phyloP scores from a whole-genome alignment of 1,140 invertebrate genomes.

The Lethrus apterus region DNA sequence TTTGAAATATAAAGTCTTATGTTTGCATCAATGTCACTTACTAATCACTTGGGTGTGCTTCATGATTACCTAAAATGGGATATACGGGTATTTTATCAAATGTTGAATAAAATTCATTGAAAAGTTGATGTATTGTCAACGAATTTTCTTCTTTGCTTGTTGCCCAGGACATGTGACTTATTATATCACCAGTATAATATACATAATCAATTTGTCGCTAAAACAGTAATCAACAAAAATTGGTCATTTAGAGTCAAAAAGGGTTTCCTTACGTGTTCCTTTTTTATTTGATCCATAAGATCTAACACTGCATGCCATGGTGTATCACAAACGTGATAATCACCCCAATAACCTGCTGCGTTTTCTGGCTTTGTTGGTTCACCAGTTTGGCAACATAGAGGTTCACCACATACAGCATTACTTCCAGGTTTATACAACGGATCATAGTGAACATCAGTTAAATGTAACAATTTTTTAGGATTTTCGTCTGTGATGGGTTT shows the following conservation, averaged over 20 bases:
- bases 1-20: background rate
- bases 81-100: constrained; percentile 61
- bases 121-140: constrained; percentile 50
- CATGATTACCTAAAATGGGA: constrained; percentile 80
- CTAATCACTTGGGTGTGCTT: constrained; percentile 78
- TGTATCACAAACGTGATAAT: constrained; percentile 66
- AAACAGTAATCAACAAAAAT: constrained; percentile 10
- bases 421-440: constrained; percentile 59
- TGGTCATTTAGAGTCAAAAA: no score
- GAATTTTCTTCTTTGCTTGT: constrained; percentile 61
- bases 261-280: constrained; percentile 12
- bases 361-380: constrained; percentile 28
- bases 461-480: constrained; percentile 56
- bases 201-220: constrained; percentile 60
- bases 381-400: constrained; percentile 66
- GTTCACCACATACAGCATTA: constrained; percentile 63
- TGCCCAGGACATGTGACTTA: constrained; percentile 78
- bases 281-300: constrained; percentile 12
- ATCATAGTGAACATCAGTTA: constrained; percentile 79
- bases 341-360: constrained; percentile 70
- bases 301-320: constrained; percentile 39
- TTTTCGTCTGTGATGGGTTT: background rate
- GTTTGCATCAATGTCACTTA: constrained; percentile 41
- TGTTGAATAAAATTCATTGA: constrained; percentile 49
- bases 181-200: constrained; percentile 80